These are phyloP conservation scores for Eupsittula cactorum DNA, from an alignment of 2,113 vertebrate genomes.

Conservation along the genomic window DNA sequence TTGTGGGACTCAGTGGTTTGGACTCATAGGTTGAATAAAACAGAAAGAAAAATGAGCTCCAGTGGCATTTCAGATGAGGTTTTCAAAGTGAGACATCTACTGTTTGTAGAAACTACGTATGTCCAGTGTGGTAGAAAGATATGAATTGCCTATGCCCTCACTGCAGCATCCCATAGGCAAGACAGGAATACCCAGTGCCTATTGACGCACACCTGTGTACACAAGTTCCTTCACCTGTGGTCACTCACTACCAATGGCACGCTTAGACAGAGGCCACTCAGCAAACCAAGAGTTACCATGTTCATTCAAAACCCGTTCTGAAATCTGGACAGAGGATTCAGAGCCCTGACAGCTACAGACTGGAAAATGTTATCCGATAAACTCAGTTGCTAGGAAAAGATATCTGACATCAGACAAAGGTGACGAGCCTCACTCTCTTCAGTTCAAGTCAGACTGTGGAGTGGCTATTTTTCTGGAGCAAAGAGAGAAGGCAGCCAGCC, in stretches of 20 bases:
- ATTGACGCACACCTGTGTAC: background rate
- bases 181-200: background rate
- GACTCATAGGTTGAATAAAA: background rate
- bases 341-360: background rate
- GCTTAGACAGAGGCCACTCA: background rate
- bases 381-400: background rate
- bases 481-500: background rate
- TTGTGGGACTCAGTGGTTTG: background rate
- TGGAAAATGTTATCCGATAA: background rate
- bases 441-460: background rate
- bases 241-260: fast-evolving
- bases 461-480: background rate
- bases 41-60: background rate
- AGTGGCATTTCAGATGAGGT: background rate
- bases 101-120: background rate
- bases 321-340: background rate
- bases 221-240: background rate
- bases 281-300: background rate
- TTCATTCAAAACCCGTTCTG: background rate
- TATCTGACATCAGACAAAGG: background rate
- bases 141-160: fast-evolving
- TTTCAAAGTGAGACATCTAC: background rate
- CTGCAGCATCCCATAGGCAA: background rate
- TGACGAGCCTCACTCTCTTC: background rate
- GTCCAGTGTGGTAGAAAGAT: background rate